A percentile compares a stretch with the other conserved stretches of the same genome.
Evolutionary conservation across 2,888 invertebrate species (phyloP).

Genomic region (Nudaria mundana): DNA sequence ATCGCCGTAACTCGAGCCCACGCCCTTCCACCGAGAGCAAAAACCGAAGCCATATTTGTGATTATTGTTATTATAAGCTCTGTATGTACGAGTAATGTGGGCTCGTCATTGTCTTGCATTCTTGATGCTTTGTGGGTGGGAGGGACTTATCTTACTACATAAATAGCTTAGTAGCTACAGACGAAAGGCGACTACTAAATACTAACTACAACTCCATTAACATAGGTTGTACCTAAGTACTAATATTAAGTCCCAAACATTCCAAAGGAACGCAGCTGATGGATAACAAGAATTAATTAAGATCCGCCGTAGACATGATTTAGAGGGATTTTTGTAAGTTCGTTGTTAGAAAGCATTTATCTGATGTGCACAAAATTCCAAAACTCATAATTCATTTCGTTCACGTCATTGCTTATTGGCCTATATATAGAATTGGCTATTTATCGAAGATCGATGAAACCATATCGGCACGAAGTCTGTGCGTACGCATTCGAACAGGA

Average conservation of each 20-base stretch:
- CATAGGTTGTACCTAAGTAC: no score
- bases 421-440: conserved; percentile 30
- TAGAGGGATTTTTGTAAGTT: not conserved
- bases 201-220: no score
- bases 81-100: conserved; percentile 9
- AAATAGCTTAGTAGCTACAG: not conserved
- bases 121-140: conserved; percentile 10
- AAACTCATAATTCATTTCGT: no score
- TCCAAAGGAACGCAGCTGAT: no score
- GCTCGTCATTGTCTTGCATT: conserved; percentile 9
- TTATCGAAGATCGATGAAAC: conserved; percentile 46
- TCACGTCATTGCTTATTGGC: conserved; percentile 28
- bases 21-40: conserved; percentile 19
- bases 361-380: not conserved
- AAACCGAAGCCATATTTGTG: conserved; percentile 26
- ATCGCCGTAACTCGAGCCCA: conserved; percentile 26
- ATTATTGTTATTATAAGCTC: conserved; percentile 23
- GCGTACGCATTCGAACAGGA: conserved; percentile 55
- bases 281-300: no score
- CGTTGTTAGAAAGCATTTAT: not conserved
- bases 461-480: conserved; percentile 41
- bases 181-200: no score
- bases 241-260: no score
- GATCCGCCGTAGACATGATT: no score
- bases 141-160: conserved; percentile 4